Evolutionary conservation across 2,888 invertebrate species (phyloP), one percentile per base, ranked within the genome.

Genomic region (Nomada lathburiana): DNA sequence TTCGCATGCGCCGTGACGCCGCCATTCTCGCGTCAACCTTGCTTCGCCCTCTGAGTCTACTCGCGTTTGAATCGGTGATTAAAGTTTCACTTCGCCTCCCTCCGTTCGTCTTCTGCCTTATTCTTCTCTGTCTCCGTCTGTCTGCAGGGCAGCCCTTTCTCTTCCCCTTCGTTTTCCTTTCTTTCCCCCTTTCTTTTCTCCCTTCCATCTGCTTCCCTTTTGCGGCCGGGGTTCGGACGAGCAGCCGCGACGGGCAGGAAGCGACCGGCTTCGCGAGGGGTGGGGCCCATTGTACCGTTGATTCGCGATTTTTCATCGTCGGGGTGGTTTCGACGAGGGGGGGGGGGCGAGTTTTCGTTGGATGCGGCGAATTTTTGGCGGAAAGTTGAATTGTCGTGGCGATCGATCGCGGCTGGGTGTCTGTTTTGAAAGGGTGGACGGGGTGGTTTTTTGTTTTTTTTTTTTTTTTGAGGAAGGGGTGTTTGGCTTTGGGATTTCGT

Each of bases 1-100:
- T 74, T 83, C 89, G 89, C 89, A 76, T 88, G 89, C 89, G 89
- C 89, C 64, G 59, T 88, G 76, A 72, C 65, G 64, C 44, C 65
- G 62, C 44, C 11, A 18, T 47, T 11, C 36, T 50, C 63, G 72
- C 55, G 26, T 71, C 68, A 53, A 29, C 68, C 36, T 76, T 73
- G n/a, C 63, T 29, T 76, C 65, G 59, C 26, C 59, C 52, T 63
- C 63, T 44, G 57, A 23, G 55, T 64, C 50, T 55, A n/a, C 67
- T 44, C 26, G 71, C 75, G 50, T 80, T 23, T 69, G 60, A 80
- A 80, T 81, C 81, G 81, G 73, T 72, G 80, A 80, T 80, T 80
- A 80, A 80, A 80, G 57, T 80, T 80, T 78, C 68, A 78, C 72
- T 13, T 26, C 62, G 55, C 71, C 60, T 50, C 62, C 80, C 53